Base-by-base conservation (phyloP, 2,888 invertebrate species). In the Teleogryllus oceanicus region DNA sequence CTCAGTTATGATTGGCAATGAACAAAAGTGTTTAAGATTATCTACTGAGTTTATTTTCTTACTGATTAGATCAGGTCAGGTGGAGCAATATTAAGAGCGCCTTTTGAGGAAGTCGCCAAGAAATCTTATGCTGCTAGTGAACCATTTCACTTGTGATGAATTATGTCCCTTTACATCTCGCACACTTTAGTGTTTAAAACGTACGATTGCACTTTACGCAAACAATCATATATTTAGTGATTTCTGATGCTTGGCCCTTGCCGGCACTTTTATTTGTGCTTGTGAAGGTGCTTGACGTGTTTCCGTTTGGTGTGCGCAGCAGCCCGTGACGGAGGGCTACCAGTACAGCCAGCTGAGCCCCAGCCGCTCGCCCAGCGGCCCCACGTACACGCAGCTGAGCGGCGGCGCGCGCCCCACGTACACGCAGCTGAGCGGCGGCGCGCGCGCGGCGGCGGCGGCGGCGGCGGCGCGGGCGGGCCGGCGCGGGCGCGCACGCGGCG, bases 301-400 rank as follows among this genome's bases (percentile, higher is more conserved):
- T 21, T 21, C 21, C 21, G 21, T 21, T 21, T 21, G 21, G 21
- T 21, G 21, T 21, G 21, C 21, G 51, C 87, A 91, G 84, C 90
- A 92, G 85, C 91, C 92, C 10, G 92, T 92, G 62, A 90, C 92
- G 24, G 93, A 93, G 85, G 91, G 92, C 75, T 93, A 93, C 86
- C 93, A 92, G 84, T 91, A 90, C 85, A 92, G 90, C 87, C 90
- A 89, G 85, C 92, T 93, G 84, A 95, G 95, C 87, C 95, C 96
- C 76, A 91, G 93, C 24, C 90, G 94, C 85, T 94, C 94, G 24
- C 95, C 95, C n/a, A 91, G 91, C 85, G 95, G 95, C 79, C 94
- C 94, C 37, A 94, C 94, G 0, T 75, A 75, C 75, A 75, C 75
- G 16, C 75, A 75, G 21, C 21, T n/a, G n/a, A n/a, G n/a, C n/a